Conservation (phyloP, 1,140 invertebrate genomes). For the Diuraphis noxia region DNA sequence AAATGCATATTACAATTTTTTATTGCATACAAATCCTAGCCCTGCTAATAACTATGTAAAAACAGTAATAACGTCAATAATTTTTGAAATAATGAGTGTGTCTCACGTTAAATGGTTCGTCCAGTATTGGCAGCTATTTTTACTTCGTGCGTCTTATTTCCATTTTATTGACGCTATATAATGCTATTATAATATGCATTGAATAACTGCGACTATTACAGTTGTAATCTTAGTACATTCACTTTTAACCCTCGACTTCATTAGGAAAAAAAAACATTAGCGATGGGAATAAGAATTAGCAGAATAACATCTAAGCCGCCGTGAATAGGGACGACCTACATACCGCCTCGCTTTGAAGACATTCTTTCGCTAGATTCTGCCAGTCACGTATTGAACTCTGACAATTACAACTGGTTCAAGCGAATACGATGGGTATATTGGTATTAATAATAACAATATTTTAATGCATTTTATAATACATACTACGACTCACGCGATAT, state of each 20-base stretch:
- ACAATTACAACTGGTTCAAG: slow-evolving; percentile 25
- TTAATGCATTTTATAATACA: neutral
- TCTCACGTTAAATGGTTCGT: too few species aligned
- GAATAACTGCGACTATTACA: neutral
- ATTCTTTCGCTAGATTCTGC: neutral
- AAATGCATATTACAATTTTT: too few species aligned
- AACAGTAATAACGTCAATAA: neutral
- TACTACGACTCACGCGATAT: neutral
- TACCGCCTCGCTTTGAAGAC: neutral
- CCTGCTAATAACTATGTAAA: neutral
- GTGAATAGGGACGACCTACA: slow-evolving; percentile 38
- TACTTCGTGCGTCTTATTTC: neutral
- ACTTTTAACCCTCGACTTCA: slow-evolving; percentile 20
- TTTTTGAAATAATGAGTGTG: too few species aligned
- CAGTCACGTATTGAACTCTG: slow-evolving; percentile 41
- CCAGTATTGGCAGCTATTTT: neutral
- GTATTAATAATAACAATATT: neutral
- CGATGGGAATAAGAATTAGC: slow-evolving; percentile 34
- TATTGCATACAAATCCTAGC: too few species aligned
- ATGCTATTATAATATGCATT: neutral
- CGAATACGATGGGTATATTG: neutral
- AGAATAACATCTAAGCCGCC: neutral
- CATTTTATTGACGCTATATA: neutral
- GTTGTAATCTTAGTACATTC: neutral
- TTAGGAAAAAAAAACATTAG: neutral